Evolutionary conservation across 1,140 invertebrate genomes (phyloP).

Genomic region (Brevipalpus yothersi): DNA sequence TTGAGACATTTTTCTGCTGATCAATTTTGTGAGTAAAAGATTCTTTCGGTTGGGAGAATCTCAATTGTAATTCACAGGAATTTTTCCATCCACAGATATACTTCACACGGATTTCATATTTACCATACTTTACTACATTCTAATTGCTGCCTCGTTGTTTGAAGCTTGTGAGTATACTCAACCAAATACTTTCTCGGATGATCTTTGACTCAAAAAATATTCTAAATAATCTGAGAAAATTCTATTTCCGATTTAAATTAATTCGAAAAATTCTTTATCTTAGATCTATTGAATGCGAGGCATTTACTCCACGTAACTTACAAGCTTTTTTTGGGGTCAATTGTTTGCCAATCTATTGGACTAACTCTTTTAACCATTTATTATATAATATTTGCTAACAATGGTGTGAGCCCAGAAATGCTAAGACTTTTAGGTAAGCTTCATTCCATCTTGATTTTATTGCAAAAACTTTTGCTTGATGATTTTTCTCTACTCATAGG

Average conservation of each 20-base stretch:
- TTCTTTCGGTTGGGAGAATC: neutral
- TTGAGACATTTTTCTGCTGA: slow-evolving; percentile 69
- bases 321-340: slow-evolving; percentile 49
- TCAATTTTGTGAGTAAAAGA: slow-evolving; percentile 50
- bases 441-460: slow-evolving; percentile 6
- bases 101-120: slow-evolving; percentile 22
- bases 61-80: neutral
- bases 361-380: slow-evolving; percentile 35
- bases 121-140: slow-evolving; percentile 16
- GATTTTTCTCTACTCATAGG: slow-evolving; percentile 25
- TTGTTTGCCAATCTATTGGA: slow-evolving; percentile 30
- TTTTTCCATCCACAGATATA: slow-evolving; percentile 19
- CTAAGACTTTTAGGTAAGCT: slow-evolving; percentile 32
- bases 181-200: neutral
- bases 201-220: neutral
- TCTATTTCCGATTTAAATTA: neutral
- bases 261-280: neutral
- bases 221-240: neutral
- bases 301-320: slow-evolving; percentile 56
- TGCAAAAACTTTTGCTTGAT: slow-evolving; percentile 5
- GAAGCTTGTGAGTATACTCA: slow-evolving; percentile 17
- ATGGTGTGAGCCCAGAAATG: slow-evolving; percentile 31
- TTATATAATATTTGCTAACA: slow-evolving; percentile 40
- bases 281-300: neutral
- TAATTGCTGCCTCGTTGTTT: slow-evolving; percentile 16